Evolutionary conservation across 2,113 vertebrate genomes (phyloP).

Genomic region (Chunga burmeisteri): DNA sequence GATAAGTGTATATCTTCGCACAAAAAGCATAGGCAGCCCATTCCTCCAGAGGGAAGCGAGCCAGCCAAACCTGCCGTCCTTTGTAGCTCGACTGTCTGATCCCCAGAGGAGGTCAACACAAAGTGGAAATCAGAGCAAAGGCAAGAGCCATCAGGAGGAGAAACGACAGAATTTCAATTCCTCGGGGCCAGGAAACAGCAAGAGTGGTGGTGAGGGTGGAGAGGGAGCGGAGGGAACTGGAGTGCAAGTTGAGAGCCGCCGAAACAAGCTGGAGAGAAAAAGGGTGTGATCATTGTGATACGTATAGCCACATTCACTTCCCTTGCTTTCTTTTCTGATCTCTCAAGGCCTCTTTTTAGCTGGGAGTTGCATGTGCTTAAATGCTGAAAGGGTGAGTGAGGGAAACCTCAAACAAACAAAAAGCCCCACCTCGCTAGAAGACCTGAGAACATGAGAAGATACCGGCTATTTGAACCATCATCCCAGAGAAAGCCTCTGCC

Average conservation of each 20-base stretch:
- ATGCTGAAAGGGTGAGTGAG: not conserved
- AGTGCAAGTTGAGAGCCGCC: not conserved
- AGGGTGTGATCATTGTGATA: accelerated
- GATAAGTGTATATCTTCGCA: not conserved
- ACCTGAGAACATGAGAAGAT: not conserved
- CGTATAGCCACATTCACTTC: not conserved
- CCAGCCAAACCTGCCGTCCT: not conserved
- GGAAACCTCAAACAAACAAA: not conserved
- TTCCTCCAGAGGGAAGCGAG: accelerated
- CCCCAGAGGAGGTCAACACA: not conserved
- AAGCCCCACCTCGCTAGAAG: not conserved
- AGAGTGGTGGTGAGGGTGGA: not conserved
- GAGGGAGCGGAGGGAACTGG: not conserved
- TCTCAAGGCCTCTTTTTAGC: not conserved
- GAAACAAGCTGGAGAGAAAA: not conserved
- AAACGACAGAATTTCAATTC: not conserved
- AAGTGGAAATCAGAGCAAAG: not conserved
- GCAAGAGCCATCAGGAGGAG: not conserved
- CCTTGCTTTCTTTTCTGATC: not conserved
- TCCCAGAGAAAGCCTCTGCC: not conserved
- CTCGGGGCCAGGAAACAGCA: accelerated
- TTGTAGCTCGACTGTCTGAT: accelerated
- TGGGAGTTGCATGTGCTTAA: not conserved
- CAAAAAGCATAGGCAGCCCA: accelerated
- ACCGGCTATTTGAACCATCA: not conserved